Evolutionary conservation across 2,797 vertebrate species (phyloP).

Genomic region (Miichthys miiuy): DNA sequence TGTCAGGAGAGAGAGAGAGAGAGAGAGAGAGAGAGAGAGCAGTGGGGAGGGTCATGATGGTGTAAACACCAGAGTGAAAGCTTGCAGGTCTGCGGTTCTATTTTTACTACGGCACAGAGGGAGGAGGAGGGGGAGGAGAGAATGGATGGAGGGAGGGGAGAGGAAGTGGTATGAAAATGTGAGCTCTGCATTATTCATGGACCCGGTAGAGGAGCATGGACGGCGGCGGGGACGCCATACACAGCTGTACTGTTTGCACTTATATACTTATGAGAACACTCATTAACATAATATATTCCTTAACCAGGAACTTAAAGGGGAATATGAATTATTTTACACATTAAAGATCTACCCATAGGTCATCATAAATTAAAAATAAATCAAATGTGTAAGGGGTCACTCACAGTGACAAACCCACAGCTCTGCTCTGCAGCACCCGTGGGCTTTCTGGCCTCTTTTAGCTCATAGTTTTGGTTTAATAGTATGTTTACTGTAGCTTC

Average conservation of each 20-base stretch:
- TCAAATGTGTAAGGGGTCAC: not conserved
- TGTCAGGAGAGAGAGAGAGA: conserved; percentile 66
- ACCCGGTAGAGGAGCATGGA: conserved; percentile 66
- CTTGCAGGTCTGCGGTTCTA: conserved; percentile 80
- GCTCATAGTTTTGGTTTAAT: not conserved
- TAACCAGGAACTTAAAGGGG: not conserved
- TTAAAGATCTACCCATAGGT: not conserved
- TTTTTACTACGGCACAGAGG: conserved; percentile 76
- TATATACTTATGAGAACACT: conserved; percentile 2
- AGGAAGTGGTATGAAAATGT: conserved; percentile 81
- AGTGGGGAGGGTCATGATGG: conserved; percentile 69
- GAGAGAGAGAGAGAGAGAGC: conserved; percentile 2
- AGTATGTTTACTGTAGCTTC: not conserved
- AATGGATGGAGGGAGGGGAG: conserved; percentile 54
- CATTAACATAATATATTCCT: conserved; percentile 3
- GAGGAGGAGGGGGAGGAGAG: conserved; percentile 43
- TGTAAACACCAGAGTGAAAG: conserved; percentile 79
- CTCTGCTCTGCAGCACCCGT: not conserved
- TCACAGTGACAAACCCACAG: not conserved
- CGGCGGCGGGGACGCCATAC: conserved; percentile 49
- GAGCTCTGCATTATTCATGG: conserved; percentile 83
- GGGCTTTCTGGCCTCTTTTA: not conserved
- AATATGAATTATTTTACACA: not conserved
- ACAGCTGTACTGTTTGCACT: conserved; percentile 43
- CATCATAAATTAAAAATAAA: conserved; percentile 11